Conservation (phyloP, 2,888 invertebrate species). For the Eristalinus aeneus region DNA sequence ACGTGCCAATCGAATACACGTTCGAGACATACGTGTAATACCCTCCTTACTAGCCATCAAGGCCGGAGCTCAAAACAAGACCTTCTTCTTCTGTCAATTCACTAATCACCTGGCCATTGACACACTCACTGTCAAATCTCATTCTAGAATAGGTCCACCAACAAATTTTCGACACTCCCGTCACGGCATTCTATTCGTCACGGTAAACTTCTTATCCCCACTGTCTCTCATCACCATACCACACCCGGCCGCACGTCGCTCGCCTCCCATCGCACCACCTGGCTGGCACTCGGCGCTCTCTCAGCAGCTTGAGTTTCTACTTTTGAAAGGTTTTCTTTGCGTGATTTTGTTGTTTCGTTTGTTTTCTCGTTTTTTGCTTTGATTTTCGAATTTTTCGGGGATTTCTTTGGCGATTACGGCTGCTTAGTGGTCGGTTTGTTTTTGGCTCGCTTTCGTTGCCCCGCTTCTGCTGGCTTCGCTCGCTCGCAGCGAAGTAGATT, state of each 20-base stretch:
- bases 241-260: background rate
- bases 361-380: conserved; percentile 22
- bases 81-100: background rate
- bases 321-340: conserved; percentile 40
- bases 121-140: background rate
- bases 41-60: background rate
- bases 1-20: background rate
- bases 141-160: background rate
- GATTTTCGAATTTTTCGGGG: conserved; percentile 42
- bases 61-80: background rate
- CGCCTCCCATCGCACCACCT: background rate
- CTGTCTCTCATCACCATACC: conserved; percentile 8
- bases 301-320: conserved; percentile 9
- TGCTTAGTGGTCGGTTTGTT: conserved; percentile 26
- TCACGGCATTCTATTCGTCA: background rate
- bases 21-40: background rate
- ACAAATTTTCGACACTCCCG: background rate
- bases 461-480: background rate
- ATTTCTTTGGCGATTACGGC: conserved; percentile 55
- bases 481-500: background rate
- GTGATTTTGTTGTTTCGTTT: conserved; percentile 4
- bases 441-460: conserved; percentile 48
- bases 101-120: background rate
- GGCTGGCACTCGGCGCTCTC: background rate
- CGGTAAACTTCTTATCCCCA: conserved; percentile 2